These are phyloP conservation scores for Limanda limanda DNA, from an alignment of 2,113 vertebrate species.

Conservation along the genomic window DNA sequence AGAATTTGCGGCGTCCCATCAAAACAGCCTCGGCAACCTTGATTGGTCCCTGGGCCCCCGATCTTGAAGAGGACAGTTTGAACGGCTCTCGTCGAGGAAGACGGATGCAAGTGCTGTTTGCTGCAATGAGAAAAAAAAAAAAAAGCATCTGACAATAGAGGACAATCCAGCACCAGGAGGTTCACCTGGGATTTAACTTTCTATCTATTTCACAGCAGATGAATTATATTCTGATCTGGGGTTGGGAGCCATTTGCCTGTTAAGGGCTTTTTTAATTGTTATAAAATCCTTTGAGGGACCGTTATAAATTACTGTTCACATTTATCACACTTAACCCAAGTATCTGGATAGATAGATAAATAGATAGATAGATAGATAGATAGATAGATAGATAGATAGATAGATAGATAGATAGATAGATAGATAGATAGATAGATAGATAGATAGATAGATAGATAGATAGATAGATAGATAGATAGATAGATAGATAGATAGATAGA, in stretches of 20 bases:
- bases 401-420: no score
- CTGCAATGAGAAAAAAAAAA: not conserved
- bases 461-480: no score
- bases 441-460: no score
- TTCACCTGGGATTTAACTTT: conserved; percentile 33
- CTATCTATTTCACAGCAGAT: conserved; percentile 16
- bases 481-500: no score
- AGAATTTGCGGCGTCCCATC: conserved; percentile 58
- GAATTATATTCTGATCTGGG: not conserved
- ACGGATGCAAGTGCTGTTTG: conserved; percentile 31
- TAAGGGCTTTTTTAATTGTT: not conserved
- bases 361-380: no score
- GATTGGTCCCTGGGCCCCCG: conserved; percentile 66
- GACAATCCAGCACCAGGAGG: conserved; percentile 30
- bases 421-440: no score
- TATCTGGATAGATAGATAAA: not conserved
- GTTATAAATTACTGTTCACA: not conserved
- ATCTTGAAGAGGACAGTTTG: conserved; percentile 54
- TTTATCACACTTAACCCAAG: not conserved
- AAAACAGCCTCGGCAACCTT: conserved; percentile 57
- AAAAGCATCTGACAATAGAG: conserved; percentile 23
- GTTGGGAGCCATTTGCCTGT: not conserved
- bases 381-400: no score
- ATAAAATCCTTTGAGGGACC: no score
- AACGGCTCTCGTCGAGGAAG: conserved; percentile 43